Evolutionary conservation across 1,140 invertebrate genomes (phyloP), one percentile per base, ranked within the genome.

Genomic region (Trichonephila clavipes): DNA sequence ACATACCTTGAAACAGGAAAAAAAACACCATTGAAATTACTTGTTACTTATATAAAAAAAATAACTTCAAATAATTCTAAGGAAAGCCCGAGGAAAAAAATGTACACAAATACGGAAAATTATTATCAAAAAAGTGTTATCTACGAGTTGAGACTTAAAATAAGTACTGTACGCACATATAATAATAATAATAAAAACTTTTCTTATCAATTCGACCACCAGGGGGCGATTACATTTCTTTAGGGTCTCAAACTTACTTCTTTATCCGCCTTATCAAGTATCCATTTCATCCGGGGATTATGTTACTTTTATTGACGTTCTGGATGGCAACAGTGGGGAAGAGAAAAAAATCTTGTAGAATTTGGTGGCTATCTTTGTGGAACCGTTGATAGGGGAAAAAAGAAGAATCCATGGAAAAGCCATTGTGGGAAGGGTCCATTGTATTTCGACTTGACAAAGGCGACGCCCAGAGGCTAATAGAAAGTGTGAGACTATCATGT

Each of bases 181-280:
- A 51, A 51, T 51, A 51, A 51, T 51, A 51, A 51, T 51, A 51
- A 51, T 10, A 51, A 81, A 90, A 90, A 82, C 16, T 81, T 62
- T 90, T 40, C 89, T 90, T 90, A 90, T 90, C 89, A 90, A 90
- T 82, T 90, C 58, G 21, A 82, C 72, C 89, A 90, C 89, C 72
- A 90, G 89, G 89, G 72, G 89, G 89, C 58, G 72, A 90, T 90
- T 90, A 61, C 72, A 62, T 90, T 81, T 82, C 77, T 90, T 62
- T 90, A 24, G 34, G 19, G 21, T 21, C 69, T 59, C 7, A 28
- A 62, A 90, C 44, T 58, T 34, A 90, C 72, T 90, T 82, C 89
- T 90, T 90, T 90, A 90, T 90, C 89, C 89, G 51, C 16, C 89
- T 90, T 82, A 90, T 90, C 89, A 82, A 59, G 89, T 34, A 82